Evolutionary conservation across 2,888 invertebrate genomes (phyloP), one percentile per base, ranked within the genome.

Genomic region (Plebejus melissa): DNA sequence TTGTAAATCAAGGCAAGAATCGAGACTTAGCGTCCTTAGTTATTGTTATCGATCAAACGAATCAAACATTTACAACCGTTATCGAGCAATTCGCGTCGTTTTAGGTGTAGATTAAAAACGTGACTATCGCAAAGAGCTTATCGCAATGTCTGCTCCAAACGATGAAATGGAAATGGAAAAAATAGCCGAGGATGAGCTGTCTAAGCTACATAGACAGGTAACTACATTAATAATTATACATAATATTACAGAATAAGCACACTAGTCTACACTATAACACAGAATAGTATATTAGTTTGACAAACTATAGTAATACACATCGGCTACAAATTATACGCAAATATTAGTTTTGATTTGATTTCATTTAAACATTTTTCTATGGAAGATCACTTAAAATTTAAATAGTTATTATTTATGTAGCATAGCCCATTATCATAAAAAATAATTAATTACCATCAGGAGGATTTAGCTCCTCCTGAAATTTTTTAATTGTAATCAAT

Each of bases 161-260:
- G 94, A 97, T 82, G 96, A 96, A 81, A 88, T 94, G 83, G 97
- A 97, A 86, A 94, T 97, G 90, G 96, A 97, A 83, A 95, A 96
- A 83, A 95, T 97, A 83, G 97, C 97, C 2, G 96, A 96, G 83
- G 95, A 96, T 77, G 97, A 98, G 85, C 91, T 97, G 82, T 94
- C 95, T 28, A 95, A 97, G 79, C 88, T 98, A 69, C 96, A 97
- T 81, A 94, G 97, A 83, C 97, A 97, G 93, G 95, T 95, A 83
- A 80, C 54, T 4, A 71, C 32, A 41, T 36, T 22, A 22, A 22
- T 22, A 22, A 22, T 22, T 57, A 32, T 32, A 32, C 32, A 32
- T 32, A 50, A 22, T 57, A 22, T 58, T 22, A 5, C n/a, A 58
- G 6, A 58, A 57, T 3, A 57, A 57, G 4, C n/a, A 57, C 6